phyloP scores from a whole-genome alignment of 2,797 vertebrate species.

The Monodelphis domestica region DNA sequence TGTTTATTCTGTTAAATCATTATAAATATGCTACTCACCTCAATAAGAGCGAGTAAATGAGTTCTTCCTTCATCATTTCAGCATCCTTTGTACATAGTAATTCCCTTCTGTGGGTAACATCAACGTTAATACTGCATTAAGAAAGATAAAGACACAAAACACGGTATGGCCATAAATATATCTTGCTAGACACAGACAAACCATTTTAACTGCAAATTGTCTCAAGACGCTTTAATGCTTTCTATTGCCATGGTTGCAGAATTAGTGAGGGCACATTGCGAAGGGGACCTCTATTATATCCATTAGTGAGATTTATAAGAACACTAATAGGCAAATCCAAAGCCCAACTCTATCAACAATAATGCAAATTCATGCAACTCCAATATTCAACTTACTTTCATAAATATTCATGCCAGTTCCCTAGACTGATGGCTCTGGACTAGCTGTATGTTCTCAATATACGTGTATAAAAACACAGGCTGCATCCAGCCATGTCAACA shows the following conservation, averaged over 20 bases:
- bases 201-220: conserved; percentile 76
- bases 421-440: conserved; percentile 47
- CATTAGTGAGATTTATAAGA: conserved; percentile 81
- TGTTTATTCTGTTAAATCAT: conserved; percentile 66
- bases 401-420: conserved; percentile 71
- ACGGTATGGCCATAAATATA: conserved; percentile 67
- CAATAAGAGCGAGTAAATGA: conserved; percentile 68
- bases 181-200: conserved; percentile 63
- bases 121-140: conserved; percentile 72
- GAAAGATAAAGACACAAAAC: conserved; percentile 78
- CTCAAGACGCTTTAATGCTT: conserved; percentile 75
- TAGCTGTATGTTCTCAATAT: conserved; percentile 47
- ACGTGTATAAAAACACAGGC: conserved; percentile 32
- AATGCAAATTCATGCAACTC: conserved; percentile 75
- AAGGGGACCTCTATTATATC: conserved; percentile 70
- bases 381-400: conserved; percentile 65
- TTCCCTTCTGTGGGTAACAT: conserved; percentile 74
- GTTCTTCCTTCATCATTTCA: conserved; percentile 65
- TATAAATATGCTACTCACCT: conserved; percentile 65
- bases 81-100: conserved; percentile 53
- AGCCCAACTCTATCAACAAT: conserved; percentile 69
- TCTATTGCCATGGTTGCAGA: conserved; percentile 71
- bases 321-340: conserved; percentile 77
- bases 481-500: conserved; percentile 22
- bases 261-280: conserved; percentile 72